Conservation (phyloP, 2,888 invertebrate genomes). For the Harpagoxenus sublaevis region DNA sequence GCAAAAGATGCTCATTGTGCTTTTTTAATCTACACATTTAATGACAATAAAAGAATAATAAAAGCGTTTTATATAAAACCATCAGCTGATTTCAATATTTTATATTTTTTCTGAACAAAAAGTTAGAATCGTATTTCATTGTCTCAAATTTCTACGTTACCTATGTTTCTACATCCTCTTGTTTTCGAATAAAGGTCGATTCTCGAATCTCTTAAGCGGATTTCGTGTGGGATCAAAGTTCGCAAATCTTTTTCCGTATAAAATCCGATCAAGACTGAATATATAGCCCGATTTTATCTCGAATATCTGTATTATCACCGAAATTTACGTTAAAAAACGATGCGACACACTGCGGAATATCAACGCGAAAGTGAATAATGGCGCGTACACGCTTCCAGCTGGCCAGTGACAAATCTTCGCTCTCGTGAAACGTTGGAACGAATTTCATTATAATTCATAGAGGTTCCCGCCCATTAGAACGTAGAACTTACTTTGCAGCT, state of each 20-base stretch:
- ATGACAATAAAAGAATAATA: neutral
- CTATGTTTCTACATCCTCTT: neutral
- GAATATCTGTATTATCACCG: neutral
- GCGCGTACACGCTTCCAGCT: slow-evolving; percentile 1
- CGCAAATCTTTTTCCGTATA: neutral
- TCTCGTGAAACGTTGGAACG: neutral
- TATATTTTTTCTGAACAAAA: neutral
- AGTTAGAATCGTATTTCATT: neutral
- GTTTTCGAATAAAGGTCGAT: neutral
- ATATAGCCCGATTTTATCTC: slow-evolving; percentile 6
- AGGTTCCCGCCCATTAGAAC: slow-evolving; percentile 20
- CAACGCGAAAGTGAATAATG: slow-evolving; percentile 11
- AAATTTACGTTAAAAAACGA: neutral
- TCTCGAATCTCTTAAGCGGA: neutral
- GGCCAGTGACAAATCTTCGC: slow-evolving; percentile 21
- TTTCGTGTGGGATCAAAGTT: neutral
- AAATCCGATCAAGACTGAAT: neutral
- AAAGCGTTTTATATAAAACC: neutral
- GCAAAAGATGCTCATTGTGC: slow-evolving; percentile 1
- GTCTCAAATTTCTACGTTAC: neutral
- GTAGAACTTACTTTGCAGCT: slow-evolving; percentile 19
- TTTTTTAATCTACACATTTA: neutral
- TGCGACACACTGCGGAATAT: neutral
- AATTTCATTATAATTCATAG: slow-evolving; percentile 38
- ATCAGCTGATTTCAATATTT: neutral